Evolutionary conservation across 2,113 vertebrate species (phyloP), one percentile per base, ranked within the genome.

Genomic region (Setophaga kirtlandii): DNA sequence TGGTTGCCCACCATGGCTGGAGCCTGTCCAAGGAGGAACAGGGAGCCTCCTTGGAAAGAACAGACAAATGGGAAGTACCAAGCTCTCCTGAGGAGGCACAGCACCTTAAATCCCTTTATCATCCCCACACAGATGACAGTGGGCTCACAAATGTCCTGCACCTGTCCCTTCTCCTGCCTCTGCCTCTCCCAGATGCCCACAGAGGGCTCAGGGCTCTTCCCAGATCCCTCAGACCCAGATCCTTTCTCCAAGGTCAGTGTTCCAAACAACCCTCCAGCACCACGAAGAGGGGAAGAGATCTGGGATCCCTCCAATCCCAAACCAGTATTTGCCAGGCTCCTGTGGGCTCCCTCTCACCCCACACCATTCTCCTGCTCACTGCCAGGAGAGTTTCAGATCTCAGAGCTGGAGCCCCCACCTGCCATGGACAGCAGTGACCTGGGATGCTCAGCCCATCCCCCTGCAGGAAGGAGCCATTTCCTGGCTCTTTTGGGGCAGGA

Each of bases 111-210:
- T 13, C 59, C 58, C 25, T 56, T 58, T 23, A 3, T 28, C 55
- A 6, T 4, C 41, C 60, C 55, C 20, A 11, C 14, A 27, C 3
- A 7, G 47, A 1, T 4, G 17, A 3, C 18, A 10, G 0, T 1
- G 22, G 3, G n/a, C 58, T 74, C 41, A 55, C 49, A 37, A 5
- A 46, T 1, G 9, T 28, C 56, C 60, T 46, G 50, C 33, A 24
- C 1, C 3, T 23, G 49, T 49, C 70, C 50, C 60, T 64, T 15
- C n/a, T 69, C 53, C 85, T 49, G 70, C 74, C 73, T 68, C 11
- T 1, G 3, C 71, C 41, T 37, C n/a, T 25, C 22, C 22, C 65
- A n/a, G 30, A 22, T 9, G n/a, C 49, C 49, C 47, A 27, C 20
- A 49, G 33, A 73, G 30, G 25, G 6, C 71, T 67, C 33, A 73